Evolutionary conservation across 2,888 invertebrate genomes (phyloP).

Genomic region (Oegoconia quadripuncta): DNA sequence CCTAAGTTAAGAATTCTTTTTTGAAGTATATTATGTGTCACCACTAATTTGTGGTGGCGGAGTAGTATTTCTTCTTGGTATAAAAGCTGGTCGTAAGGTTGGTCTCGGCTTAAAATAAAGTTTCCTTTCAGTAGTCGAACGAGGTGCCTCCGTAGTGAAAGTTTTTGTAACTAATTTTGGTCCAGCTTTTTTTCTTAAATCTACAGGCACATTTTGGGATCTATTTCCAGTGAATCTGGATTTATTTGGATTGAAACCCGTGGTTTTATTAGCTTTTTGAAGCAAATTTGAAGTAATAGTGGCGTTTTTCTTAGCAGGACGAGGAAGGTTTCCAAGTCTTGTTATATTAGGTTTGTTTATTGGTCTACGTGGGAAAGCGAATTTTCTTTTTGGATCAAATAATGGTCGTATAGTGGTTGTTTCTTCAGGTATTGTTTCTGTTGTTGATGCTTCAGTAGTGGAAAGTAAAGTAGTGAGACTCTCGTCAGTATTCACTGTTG

Average conservation of each 20-base stretch:
- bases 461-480: constrained; percentile 20
- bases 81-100: constrained; percentile 59
- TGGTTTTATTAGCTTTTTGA: constrained; percentile 58
- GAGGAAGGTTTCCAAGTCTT: constrained; percentile 33
- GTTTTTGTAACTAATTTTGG: constrained; percentile 41
- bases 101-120: constrained; percentile 61
- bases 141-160: constrained; percentile 59
- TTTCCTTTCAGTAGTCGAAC: constrained; percentile 61
- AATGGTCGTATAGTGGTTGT: constrained; percentile 52
- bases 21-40: constrained; percentile 31
- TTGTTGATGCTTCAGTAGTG: constrained; percentile 31
- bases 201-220: constrained; percentile 66
- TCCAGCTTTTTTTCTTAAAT: constrained; percentile 46
- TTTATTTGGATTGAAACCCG: constrained; percentile 51
- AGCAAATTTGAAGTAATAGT: constrained; percentile 37
- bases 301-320: constrained; percentile 47
- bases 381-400: constrained; percentile 59
- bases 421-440: constrained; percentile 48
- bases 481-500: constrained; percentile 27
- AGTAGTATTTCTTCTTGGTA: constrained; percentile 55
- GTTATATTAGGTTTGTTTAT: constrained; percentile 56
- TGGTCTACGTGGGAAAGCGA: constrained; percentile 61
- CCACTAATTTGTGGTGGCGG: constrained; percentile 31
- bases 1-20: constrained; percentile 14
- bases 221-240: constrained; percentile 56